Evolutionary conservation across 2,888 invertebrate genomes (phyloP).

Genomic region (Stenotaenia linearis): DNA sequence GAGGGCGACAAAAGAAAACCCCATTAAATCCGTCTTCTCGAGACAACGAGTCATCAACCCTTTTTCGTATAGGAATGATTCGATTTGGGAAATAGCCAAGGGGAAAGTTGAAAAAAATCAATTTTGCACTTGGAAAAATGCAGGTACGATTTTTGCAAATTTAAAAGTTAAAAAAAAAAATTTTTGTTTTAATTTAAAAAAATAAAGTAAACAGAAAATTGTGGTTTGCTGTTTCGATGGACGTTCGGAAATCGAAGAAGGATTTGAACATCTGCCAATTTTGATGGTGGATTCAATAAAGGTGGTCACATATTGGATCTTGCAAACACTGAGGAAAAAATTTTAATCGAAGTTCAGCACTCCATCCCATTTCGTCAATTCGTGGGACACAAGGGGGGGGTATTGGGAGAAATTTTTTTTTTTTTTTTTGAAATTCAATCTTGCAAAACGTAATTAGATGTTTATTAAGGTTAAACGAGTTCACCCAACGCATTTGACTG

Average conservation of each 20-base stretch:
- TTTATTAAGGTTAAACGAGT: too few species aligned
- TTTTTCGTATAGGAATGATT: slow-evolving; percentile 5
- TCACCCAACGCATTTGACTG: too few species aligned
- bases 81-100: slow-evolving; percentile 1
- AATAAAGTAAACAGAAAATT: background rate
- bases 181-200: background rate
- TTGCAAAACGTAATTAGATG: too few species aligned
- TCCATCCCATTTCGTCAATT: too few species aligned
- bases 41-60: slow-evolving; percentile 6
- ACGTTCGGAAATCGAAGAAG: background rate
- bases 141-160: too few species aligned
- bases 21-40: background rate
- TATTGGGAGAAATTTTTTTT: too few species aligned
- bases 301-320: background rate
- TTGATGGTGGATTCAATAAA: background rate
- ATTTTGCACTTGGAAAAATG: too few species aligned
- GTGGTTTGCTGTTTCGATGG: background rate
- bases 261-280: background rate
- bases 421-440: too few species aligned
- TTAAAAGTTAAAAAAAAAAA: background rate
- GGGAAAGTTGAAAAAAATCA: background rate
- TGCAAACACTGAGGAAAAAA: background rate
- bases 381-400: too few species aligned
- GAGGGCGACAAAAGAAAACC: slow-evolving; percentile 10
- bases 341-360: background rate